Evolutionary conservation across 2,113 vertebrate species (phyloP), one percentile per base, ranked within the genome.

Genomic region (Neolamprologus falcicula): DNA sequence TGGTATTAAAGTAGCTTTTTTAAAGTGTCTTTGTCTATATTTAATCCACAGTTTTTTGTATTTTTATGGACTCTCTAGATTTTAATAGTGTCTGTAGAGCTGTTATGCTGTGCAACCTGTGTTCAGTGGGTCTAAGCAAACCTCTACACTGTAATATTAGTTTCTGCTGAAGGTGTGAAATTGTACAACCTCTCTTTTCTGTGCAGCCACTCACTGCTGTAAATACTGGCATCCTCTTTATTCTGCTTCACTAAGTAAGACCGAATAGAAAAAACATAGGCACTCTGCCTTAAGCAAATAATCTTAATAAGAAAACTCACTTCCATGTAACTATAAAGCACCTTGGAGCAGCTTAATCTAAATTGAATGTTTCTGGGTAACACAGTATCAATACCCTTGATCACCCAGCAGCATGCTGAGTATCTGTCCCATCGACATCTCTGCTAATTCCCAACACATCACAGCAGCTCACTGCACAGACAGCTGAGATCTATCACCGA

Each of bases 111-210:
- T 10, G 57, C 45, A 71, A 80, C 59, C 9, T 59, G 19, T 86
- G 37, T 33, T 91, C 54, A 37, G 50, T 26, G 4, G 24, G 31
- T 86, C 83, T 80, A 37, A 76, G 82, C 82, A 88, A 89, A 81
- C 52, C 68, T 68, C 11, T 61, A 50, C 71, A 50, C 71, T 53
- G 55, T 55, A 57, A 87, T 53, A 79, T 80, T 80, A 87, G 80
- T 82, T 90, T 89, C 68, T 87, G 59, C 90, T 91, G 85, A 89
- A 88, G 73, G 83, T 89, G 88, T 89, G 85, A 91, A 88, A 91
- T 89, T 50, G 68, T 84, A 85, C 53, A 83, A 90, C 86, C 83
- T 83, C 57, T 57, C 50, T 55, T 86, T 85, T 89, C 57, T 54
- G 53, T 81, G 78, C 73, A 66, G 71, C 35, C 73, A 52, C 79